phyloP scores from a whole-genome alignment of 2,888 invertebrate species.

The Drosophila falleni region DNA sequence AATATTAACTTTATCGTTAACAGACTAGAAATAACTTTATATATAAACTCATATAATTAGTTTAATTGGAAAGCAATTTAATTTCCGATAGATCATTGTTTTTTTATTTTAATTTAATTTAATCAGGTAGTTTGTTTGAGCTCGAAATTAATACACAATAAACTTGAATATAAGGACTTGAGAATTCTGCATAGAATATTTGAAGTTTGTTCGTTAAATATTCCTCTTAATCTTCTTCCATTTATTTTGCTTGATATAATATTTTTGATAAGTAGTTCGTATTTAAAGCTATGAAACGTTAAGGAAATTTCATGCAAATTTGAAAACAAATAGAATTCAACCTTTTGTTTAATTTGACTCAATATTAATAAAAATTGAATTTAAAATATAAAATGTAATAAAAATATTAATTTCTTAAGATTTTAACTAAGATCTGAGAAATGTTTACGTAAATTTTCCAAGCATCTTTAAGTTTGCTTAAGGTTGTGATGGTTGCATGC shows the following conservation, averaged over 20 bases:
- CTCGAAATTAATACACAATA: neutral
- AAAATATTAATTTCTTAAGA: neutral
- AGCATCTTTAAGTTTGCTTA: conserved; percentile 16
- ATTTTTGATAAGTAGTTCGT: too few species aligned
- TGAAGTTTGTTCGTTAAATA: too few species aligned
- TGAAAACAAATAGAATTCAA: too few species aligned
- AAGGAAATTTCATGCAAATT: too few species aligned
- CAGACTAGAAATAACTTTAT: neutral
- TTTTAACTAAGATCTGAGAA: neutral
- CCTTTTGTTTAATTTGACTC: too few species aligned
- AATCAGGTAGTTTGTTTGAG: neutral
- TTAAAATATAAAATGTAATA: neutral
- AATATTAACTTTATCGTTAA: neutral
- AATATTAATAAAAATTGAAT: neutral
- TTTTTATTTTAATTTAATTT: neutral
- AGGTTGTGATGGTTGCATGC: conserved; percentile 15
- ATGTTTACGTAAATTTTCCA: neutral
- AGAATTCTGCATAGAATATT: neutral
- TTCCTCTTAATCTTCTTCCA: too few species aligned
- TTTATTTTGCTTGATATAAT: neutral
- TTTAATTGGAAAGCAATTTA: neutral
- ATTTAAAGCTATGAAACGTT: too few species aligned
- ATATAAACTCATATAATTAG: neutral
- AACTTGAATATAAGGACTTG: neutral
- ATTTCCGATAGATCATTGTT: neutral